phyloP scores from a whole-genome alignment of 23 tunicate genomes.

The Halocynthia roretzi region DNA sequence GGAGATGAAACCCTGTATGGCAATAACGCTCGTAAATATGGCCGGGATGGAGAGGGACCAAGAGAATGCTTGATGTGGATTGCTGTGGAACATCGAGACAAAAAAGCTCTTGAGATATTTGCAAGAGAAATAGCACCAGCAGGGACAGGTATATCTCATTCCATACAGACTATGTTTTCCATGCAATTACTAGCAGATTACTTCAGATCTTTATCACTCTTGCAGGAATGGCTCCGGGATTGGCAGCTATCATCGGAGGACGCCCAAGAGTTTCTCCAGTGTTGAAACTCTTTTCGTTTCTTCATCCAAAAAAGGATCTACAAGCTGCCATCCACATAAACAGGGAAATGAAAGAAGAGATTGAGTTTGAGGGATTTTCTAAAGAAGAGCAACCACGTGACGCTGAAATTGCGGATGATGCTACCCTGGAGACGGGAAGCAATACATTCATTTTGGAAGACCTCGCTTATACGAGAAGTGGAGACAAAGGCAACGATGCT shows the following conservation, averaged over 20 bases:
- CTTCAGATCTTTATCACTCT: background rate
- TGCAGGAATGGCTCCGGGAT: conserved; percentile 98
- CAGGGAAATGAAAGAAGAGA: conserved; percentile 5
- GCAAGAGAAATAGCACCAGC: conserved; percentile 87
- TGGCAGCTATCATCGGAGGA: conserved; percentile 85
- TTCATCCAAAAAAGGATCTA: conserved; percentile 45
- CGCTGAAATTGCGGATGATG: background rate
- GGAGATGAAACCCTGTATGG: conserved; percentile 74
- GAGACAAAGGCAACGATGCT: conserved; percentile 84
- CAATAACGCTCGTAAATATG: conserved; percentile 40
- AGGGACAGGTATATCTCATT: conserved; percentile 59
- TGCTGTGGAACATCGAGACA: conserved; percentile 85
- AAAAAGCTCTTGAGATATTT: conserved; percentile 64
- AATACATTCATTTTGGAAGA: conserved; percentile 51
- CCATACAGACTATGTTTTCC: background rate
- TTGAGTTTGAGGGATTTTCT: background rate
- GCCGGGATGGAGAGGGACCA: conserved; percentile 31
- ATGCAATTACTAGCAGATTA: background rate
- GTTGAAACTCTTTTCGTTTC: conserved; percentile 66
- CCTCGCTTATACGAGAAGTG: conserved; percentile 76
- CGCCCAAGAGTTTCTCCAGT: conserved; percentile 79
- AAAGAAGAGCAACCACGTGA: background rate
- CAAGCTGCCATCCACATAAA: conserved; percentile 28
- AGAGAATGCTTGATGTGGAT: conserved; percentile 74
- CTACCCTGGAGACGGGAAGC: conserved; percentile 22